phyloP scores from a whole-genome alignment of 1,140 invertebrate species.

The Anoplophora glabripennis region DNA sequence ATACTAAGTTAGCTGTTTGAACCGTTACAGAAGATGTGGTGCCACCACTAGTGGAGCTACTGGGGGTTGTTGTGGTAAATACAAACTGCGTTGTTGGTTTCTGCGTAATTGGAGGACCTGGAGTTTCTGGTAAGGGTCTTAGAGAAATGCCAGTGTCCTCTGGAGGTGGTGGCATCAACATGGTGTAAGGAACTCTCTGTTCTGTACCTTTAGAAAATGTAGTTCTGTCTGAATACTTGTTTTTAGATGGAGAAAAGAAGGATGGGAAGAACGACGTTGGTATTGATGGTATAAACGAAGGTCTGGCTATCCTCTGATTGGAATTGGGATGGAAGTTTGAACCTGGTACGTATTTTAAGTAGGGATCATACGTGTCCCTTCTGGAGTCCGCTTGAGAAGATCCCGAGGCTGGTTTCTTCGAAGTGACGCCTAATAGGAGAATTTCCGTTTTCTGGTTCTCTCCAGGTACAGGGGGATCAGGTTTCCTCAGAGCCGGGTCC shows the following conservation, averaged over 20 bases:
- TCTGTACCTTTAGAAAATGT: conserved; percentile 49
- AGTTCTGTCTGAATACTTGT: conserved; percentile 51
- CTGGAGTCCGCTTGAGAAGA: conserved; percentile 43
- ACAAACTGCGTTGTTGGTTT: conserved; percentile 6
- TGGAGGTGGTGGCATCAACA: conserved; percentile 53
- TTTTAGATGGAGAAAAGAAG: conserved; percentile 37
- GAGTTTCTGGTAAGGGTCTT: too few relatives aligned
- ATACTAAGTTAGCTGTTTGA: conserved; percentile 62
- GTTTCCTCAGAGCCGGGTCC: conserved; percentile 51
- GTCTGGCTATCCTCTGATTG: conserved; percentile 39
- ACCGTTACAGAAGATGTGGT: conserved; percentile 49
- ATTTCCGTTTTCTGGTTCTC: conserved; percentile 61
- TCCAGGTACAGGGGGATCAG: conserved; percentile 41
- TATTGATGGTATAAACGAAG: conserved; percentile 31
- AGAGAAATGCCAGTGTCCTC: not conserved
- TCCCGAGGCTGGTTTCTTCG: conserved; percentile 59
- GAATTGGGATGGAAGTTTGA: conserved; percentile 45
- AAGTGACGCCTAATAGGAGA: conserved; percentile 64
- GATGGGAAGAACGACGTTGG: conserved; percentile 38
- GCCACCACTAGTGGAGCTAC: not conserved
- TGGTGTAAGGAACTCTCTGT: conserved; percentile 57
- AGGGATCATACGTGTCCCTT: conserved; percentile 50
- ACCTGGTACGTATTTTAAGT: conserved; percentile 53
- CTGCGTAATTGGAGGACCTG: conserved; percentile 32
- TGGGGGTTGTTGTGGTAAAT: not conserved